Percentiles rank a stretch among this genome's conserved stretches.
phyloP scores from a whole-genome alignment of 92 coral and sea anemone genomes.

The Palythoa grandis region DNA sequence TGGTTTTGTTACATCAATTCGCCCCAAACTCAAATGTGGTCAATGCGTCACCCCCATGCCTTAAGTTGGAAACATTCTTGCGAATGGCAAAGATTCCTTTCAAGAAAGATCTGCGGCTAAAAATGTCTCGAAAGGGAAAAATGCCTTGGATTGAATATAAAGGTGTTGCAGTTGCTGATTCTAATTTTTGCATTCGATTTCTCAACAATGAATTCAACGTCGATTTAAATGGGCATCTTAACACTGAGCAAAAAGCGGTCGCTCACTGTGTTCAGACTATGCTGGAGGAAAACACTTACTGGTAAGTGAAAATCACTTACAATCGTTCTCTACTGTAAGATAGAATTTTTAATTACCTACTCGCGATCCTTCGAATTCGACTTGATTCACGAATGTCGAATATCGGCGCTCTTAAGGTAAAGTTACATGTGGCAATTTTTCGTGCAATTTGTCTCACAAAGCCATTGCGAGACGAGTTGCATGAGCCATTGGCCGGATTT shows the following conservation, averaged over 20 bases:
- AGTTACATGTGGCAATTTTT: too few relatives aligned
- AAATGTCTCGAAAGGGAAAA: conserved; percentile 84
- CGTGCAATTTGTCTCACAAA: too few relatives aligned
- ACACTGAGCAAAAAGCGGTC: conserved; percentile 61
- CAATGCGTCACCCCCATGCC: conserved; percentile 79
- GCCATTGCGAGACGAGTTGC: too few relatives aligned
- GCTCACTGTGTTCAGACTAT: conserved; percentile 81
- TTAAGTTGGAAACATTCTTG: conserved; percentile 82
- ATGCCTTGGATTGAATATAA: conserved; percentile 88
- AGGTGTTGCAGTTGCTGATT: conserved; percentile 75
- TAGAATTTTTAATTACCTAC: background rate
- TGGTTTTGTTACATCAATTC: conserved; percentile 56
- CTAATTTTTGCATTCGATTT: conserved; percentile 85
- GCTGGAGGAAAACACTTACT: conserved; percentile 91
- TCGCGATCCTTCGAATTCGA: too few relatives aligned
- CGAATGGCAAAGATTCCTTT: conserved; percentile 89
- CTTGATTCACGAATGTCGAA: too few relatives aligned
- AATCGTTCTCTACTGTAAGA: background rate
- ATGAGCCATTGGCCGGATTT: too few relatives aligned
- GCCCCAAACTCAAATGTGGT: conserved; percentile 41
- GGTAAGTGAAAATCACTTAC: conserved; percentile 50
- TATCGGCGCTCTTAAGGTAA: too few relatives aligned
- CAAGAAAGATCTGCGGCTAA: conserved; percentile 64
- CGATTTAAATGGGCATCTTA: conserved; percentile 70
- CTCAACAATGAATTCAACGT: conserved; percentile 81